Conservation (phyloP, 2,113 vertebrate genomes). For the Jaculus jaculus region DNA sequence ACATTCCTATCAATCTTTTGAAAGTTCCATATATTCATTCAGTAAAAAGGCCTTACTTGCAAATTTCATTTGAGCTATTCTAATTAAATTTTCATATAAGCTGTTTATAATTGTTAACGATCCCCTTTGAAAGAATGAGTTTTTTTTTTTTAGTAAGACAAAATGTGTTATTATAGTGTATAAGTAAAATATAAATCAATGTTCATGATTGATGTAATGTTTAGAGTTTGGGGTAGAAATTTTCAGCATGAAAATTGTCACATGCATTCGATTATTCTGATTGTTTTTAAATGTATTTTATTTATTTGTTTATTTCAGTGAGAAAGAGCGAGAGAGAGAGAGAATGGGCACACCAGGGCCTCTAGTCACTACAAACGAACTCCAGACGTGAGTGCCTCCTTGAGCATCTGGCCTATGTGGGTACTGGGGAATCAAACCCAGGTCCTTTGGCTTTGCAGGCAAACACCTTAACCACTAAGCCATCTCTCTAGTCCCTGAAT, state of each 20-base stretch:
- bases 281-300: too few species aligned
- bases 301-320: too few species aligned
- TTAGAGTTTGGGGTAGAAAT: neutral
- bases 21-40: constrained; percentile 52
- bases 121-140: neutral
- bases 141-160: neutral
- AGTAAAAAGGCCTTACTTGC: constrained; percentile 61
- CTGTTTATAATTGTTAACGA: constrained; percentile 53
- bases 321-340: too few species aligned
- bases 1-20: constrained; percentile 66
- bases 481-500: neutral
- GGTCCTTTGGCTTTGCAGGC: too few species aligned
- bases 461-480: too few species aligned
- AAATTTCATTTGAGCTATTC: constrained; percentile 69
- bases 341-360: too few species aligned
- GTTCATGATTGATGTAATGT: neutral
- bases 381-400: too few species aligned
- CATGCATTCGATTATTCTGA: neutral
- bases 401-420: too few species aligned
- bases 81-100: constrained; percentile 64
- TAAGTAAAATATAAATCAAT: constrained; percentile 38
- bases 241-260: constrained; percentile 42
- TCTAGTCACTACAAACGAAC: too few species aligned
- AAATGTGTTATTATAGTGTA: neutral
- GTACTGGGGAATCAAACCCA: too few species aligned